Evolutionary conservation across 2,888 invertebrate species (phyloP).

Genomic region (Hirtodrosophila trivittata): DNA sequence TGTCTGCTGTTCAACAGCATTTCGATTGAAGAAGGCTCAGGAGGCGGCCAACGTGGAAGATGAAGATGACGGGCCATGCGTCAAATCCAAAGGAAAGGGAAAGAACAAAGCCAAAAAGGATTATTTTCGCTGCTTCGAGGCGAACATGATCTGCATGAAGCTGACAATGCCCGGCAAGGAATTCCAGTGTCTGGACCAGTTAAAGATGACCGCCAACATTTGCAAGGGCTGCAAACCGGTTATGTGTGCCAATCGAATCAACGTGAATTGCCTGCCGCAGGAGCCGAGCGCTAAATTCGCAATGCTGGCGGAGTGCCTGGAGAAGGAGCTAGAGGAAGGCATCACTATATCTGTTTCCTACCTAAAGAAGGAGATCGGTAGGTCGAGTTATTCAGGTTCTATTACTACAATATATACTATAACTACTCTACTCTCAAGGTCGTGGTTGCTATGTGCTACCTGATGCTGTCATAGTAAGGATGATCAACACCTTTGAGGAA

Average conservation of each 20-base stretch:
- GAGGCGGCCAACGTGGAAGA: conserved; percentile 16
- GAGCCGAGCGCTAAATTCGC: conserved; percentile 41
- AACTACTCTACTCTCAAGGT: too few species aligned
- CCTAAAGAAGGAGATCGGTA: conserved; percentile 58
- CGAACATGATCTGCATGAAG: conserved; percentile 53
- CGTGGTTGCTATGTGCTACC: conserved; percentile 56
- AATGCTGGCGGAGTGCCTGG: conserved; percentile 52
- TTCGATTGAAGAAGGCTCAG: conserved; percentile 26
- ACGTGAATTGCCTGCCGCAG: conserved; percentile 50
- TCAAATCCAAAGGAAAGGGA: background rate
- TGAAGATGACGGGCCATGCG: background rate
- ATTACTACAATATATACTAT: too few species aligned
- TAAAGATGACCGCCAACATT: conserved; percentile 37
- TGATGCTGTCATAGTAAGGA: conserved; percentile 30
- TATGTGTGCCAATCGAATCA: conserved; percentile 47
- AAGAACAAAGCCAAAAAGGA: conserved; percentile 37
- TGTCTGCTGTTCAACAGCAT: conserved; percentile 53
- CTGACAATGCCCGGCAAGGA: conserved; percentile 59
- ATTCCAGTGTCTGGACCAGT: conserved; percentile 40
- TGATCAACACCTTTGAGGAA: conserved; percentile 28
- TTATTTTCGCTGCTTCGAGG: conserved; percentile 27
- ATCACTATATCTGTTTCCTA: conserved; percentile 47
- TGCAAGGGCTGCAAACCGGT: conserved; percentile 48
- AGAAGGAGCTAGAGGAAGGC: conserved; percentile 52
- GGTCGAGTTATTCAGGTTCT: too few species aligned